Conservation (phyloP, 2,888 invertebrate species). For the Cylindroiulus punctatus region DNA sequence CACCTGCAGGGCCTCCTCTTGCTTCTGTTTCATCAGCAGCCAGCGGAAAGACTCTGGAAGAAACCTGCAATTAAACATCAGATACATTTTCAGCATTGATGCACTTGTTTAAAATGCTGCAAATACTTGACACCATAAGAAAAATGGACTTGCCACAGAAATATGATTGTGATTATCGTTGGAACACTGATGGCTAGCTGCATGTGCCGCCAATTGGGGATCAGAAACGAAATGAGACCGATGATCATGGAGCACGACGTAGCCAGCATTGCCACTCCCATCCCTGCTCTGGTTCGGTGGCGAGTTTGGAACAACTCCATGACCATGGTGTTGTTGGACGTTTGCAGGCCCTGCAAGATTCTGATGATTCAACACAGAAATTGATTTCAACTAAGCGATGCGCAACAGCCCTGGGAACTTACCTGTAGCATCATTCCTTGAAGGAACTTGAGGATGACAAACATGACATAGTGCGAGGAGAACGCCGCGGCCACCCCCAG, state of each 20-base stretch:
- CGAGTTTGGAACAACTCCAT: constrained; percentile 69
- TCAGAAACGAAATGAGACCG: constrained; percentile 67
- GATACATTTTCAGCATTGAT: background rate
- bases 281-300: constrained; percentile 68
- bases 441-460: constrained; percentile 60
- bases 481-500: constrained; percentile 59
- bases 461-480: constrained; percentile 58
- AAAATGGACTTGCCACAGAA: constrained; percentile 63
- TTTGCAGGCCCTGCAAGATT: constrained; percentile 67
- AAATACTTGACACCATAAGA: background rate
- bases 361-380: background rate
- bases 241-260: constrained; percentile 66
- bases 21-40: constrained; percentile 55
- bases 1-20: constrained; percentile 52
- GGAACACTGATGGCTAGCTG: constrained; percentile 69
- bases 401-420: background rate
- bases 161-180: constrained; percentile 67
- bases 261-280: constrained; percentile 68
- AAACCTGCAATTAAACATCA: constrained; percentile 50
- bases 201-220: constrained; percentile 69
- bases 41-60: constrained; percentile 58
- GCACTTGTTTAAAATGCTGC: too few species aligned
- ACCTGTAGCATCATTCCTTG: constrained; percentile 68
- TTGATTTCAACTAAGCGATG: background rate
- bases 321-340: constrained; percentile 68